A percentile compares a stretch with the other conserved stretches of the same genome.
Evolutionary conservation across 1,140 invertebrate genomes (phyloP).

Genomic region (Idris sp.): DNA sequence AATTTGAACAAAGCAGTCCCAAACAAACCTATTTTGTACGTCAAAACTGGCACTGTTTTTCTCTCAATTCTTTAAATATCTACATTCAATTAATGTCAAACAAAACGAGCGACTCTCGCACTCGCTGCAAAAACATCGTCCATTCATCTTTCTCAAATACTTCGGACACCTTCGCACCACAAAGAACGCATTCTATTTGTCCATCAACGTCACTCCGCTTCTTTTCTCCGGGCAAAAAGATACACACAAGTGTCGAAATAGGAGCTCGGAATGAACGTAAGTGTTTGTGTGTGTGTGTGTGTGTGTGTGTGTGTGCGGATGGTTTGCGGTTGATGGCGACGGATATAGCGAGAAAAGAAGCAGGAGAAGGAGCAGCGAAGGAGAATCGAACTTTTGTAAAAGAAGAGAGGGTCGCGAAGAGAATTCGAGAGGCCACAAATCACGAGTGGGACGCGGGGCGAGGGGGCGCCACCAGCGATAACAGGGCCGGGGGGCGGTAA

Average conservation of each 20-base stretch:
- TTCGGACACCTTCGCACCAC: constrained; percentile 22
- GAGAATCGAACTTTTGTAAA: constrained; percentile 50
- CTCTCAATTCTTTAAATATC: constrained; percentile 41
- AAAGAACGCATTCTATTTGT: constrained; percentile 55
- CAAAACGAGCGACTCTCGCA: constrained; percentile 7
- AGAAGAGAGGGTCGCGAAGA: constrained; percentile 54
- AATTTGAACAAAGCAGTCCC: too few species aligned
- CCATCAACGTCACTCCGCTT: constrained; percentile 42
- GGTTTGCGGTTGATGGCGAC: constrained; percentile 50
- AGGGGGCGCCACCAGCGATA: constrained; percentile 60
- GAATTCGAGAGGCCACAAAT: constrained; percentile 68
- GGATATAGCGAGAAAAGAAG: constrained; percentile 41
- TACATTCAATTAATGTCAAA: constrained; percentile 54
- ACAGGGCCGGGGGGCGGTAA: constrained; percentile 60
- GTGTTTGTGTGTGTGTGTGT: too few species aligned
- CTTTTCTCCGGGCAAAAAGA: constrained; percentile 21
- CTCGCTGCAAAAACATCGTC: constrained; percentile 38
- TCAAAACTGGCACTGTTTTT: constrained; percentile 20
- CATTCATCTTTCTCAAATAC: constrained; percentile 47
- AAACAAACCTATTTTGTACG: background rate
- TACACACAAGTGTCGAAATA: constrained; percentile 50
- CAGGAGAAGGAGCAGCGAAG: constrained; percentile 17
- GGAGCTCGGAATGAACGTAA: constrained; percentile 58
- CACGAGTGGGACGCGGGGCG: constrained; percentile 45
- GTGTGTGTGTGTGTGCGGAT: too few species aligned